These are phyloP conservation scores for Helleia helle DNA, from an alignment of 2,888 invertebrate species.

Conservation along the genomic window DNA sequence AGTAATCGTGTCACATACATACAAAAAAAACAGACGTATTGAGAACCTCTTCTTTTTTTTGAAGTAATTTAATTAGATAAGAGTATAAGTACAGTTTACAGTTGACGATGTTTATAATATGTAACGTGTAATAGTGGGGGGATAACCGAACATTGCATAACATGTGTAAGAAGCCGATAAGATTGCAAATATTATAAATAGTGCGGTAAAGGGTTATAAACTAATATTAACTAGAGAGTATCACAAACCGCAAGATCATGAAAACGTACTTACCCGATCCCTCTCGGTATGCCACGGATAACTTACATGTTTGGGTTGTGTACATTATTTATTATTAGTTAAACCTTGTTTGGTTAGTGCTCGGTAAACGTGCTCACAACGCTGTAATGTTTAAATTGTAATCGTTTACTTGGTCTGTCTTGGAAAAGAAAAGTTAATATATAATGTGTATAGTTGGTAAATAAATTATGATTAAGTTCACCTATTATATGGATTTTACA, in stretches of 20 bases:
- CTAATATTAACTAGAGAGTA: conserved; percentile 66
- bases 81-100: no score
- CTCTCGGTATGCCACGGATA: conserved; percentile 53
- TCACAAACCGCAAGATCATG: conserved; percentile 68
- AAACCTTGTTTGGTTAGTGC: conserved; percentile 54
- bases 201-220: conserved; percentile 55
- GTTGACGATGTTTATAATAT: no score
- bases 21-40: no score
- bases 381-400: not conserved
- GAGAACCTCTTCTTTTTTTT: no score
- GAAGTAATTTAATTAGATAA: no score
- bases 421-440: not conserved
- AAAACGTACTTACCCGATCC: conserved; percentile 61
- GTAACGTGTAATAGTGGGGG: no score
- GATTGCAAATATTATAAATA: conserved; percentile 50
- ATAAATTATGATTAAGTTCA: no score
- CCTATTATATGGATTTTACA: no score
- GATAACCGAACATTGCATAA: no score
- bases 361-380: conserved; percentile 41
- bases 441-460: no score
- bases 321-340: conserved; percentile 68
- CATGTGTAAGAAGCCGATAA: conserved; percentile 23
- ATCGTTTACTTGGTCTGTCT: not conserved
- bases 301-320: conserved; percentile 60
- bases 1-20: no score